These are phyloP conservation scores for Nycticebus coucang DNA, from an alignment of 2,113 vertebrate genomes.

Conservation along the genomic window DNA sequence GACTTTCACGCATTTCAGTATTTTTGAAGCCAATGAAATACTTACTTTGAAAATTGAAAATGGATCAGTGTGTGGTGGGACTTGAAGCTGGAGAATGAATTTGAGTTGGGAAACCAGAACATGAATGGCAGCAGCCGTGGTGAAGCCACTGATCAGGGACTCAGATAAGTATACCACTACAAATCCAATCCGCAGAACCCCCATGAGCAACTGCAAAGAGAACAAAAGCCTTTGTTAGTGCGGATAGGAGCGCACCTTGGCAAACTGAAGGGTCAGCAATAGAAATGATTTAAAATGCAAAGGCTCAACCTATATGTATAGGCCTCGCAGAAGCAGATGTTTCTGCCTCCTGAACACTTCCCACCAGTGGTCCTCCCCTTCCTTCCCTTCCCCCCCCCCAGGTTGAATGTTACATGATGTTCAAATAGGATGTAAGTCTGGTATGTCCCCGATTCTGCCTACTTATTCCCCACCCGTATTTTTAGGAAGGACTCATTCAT, in stretches of 20 bases:
- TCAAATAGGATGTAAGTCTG: neutral
- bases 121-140: conserved; percentile 94
- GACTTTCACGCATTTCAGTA: neutral
- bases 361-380: neutral
- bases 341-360: neutral
- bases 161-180: conserved; percentile 96
- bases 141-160: conserved; percentile 95
- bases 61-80: conserved; percentile 87
- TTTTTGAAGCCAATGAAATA: conserved; percentile 45
- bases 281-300: neutral
- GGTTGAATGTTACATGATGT: neutral
- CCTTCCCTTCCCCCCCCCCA: neutral
- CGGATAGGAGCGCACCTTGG: neutral
- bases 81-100: conserved; percentile 92
- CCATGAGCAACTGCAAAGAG: conserved; percentile 90
- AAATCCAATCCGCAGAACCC: conserved; percentile 92
- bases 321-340: neutral
- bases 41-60: conserved; percentile 93
- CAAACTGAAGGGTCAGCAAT: neutral
- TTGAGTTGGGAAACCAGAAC: conserved; percentile 97
- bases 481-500: neutral
- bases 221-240: neutral
- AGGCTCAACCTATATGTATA: neutral
- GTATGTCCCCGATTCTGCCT: neutral
- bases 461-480: neutral